phyloP scores from a whole-genome alignment of 2,797 vertebrate species.

The Orientallactaga sibirica region DNA sequence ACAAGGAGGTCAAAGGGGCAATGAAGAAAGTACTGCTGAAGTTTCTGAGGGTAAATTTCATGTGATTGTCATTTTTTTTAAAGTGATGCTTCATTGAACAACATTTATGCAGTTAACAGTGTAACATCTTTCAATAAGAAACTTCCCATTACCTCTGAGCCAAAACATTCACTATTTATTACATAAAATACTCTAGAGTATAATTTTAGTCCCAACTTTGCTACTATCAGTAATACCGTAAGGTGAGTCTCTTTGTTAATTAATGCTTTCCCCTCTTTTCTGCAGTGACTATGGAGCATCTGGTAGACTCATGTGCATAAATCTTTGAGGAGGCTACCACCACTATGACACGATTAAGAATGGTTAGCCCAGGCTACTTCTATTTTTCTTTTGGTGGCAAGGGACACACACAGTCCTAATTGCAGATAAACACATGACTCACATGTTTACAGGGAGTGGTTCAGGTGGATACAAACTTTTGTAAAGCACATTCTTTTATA shows the following conservation, averaged over 20 bases:
- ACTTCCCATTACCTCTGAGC: not conserved
- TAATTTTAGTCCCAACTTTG: not conserved
- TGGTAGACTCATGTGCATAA: not conserved
- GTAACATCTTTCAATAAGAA: not conserved
- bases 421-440: not conserved
- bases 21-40: not conserved
- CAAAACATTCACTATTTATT: not conserved
- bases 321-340: not conserved
- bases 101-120: not conserved
- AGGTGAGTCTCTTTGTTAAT: not conserved
- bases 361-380: not conserved
- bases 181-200: not conserved
- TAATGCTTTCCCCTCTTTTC: not conserved
- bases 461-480: not conserved
- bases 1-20: constrained; percentile 66
- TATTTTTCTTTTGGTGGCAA: not conserved
- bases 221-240: not conserved
- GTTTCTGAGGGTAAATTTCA: not conserved
- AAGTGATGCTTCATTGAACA: not conserved
- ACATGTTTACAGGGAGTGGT: not conserved
- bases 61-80: not conserved
- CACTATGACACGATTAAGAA: not conserved
- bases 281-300: not conserved
- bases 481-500: too few relatives aligned
- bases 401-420: not conserved